phyloP scores from a whole-genome alignment of 2,113 vertebrate species.

The Rallus limicola region DNA sequence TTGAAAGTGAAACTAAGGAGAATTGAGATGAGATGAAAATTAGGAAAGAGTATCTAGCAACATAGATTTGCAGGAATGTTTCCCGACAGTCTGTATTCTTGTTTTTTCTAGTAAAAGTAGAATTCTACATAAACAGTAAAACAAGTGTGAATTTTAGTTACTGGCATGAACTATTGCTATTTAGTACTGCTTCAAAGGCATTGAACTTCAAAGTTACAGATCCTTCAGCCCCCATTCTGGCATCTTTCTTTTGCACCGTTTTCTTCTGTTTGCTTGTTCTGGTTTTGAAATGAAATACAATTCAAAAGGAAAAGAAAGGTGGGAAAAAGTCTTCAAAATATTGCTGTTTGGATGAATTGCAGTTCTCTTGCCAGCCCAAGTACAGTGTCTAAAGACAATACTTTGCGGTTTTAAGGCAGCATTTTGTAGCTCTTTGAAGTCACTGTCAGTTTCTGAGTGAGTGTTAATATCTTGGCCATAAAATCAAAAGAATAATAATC shows the following conservation, averaged over 20 bases:
- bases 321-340: background rate
- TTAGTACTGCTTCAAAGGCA: slow-evolving; percentile 18
- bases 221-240: background rate
- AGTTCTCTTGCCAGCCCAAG: background rate
- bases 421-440: slow-evolving; percentile 1
- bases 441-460: background rate
- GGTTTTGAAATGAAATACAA: background rate
- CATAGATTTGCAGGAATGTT: background rate
- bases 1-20: background rate
- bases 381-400: background rate
- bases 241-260: background rate
- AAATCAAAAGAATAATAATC: background rate
- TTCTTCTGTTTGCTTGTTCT: background rate
- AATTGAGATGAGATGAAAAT: background rate
- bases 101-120: background rate
- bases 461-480: background rate
- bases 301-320: background rate
- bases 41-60: background rate
- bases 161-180: background rate
- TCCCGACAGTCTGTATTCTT: background rate
- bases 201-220: background rate
- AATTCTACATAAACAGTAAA: background rate
- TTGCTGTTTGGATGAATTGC: background rate
- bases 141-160: background rate
- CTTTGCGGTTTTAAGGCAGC: background rate